phyloP scores from a whole-genome alignment of 30 jellyfish, hydroid and myxozoan species.

The Cassiopea xamachana region DNA sequence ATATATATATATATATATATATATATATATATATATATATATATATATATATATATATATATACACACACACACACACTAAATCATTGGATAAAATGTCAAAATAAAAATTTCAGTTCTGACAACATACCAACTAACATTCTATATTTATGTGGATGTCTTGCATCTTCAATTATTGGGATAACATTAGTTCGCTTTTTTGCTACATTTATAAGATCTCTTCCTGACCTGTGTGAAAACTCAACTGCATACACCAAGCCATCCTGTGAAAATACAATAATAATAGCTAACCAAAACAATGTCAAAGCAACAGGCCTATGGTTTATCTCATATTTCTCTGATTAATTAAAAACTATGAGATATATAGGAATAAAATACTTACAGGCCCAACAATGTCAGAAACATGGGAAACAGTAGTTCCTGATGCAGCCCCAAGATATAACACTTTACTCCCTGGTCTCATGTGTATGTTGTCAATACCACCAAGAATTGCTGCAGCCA shows the following conservation, averaged over 20 bases:
- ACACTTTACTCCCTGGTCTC: constrained; percentile 96
- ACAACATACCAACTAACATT: constrained; percentile 94
- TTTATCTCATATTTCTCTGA: neutral
- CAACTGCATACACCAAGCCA: constrained; percentile 99
- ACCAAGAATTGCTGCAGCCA: constrained; percentile 99
- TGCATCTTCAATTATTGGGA: constrained; percentile 99
- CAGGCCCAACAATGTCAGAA: constrained; percentile 99
- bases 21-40: no score
- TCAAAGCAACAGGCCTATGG: no score
- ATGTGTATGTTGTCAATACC: constrained; percentile 97
- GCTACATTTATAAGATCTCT: constrained; percentile 98
- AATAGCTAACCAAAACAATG: no score
- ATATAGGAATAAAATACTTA: constrained; percentile 36
- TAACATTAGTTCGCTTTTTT: constrained; percentile 95
- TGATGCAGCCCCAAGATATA: constrained; percentile 99
- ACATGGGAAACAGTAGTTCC: constrained; percentile 99
- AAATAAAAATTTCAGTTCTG: neutral
- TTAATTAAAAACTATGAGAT: no score
- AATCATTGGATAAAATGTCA: neutral
- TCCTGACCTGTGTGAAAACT: constrained; percentile 99
- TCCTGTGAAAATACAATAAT: constrained; percentile 57
- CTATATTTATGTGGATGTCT: constrained; percentile 99
- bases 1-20: no score
- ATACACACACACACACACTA: neutral
- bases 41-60: neutral